Evolutionary conservation across 2,113 vertebrate species (phyloP).

Genomic region (Fulica atra): DNA sequence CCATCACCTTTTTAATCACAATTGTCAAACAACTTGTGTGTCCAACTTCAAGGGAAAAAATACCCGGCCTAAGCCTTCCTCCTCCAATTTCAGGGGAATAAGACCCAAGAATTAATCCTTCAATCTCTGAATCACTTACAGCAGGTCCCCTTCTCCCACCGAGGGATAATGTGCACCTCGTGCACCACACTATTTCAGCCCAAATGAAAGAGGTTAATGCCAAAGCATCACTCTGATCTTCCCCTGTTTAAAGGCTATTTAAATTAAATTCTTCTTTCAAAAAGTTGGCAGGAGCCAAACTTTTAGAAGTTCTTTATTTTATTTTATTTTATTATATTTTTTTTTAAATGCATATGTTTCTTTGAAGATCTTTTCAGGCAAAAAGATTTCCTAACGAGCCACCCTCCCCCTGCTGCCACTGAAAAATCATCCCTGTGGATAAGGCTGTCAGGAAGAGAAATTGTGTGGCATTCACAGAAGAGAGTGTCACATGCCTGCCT

Average conservation of each 20-base stretch:
- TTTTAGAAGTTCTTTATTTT: slow-evolving; percentile 17
- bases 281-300: slow-evolving; percentile 46
- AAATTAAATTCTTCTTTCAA: slow-evolving; percentile 56
- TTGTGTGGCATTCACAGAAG: not conserved
- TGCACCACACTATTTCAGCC: not conserved
- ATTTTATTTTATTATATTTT: not conserved
- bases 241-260: slow-evolving; percentile 46
- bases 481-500: not conserved
- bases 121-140: not conserved
- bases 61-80: not conserved
- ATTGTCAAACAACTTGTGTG: not conserved
- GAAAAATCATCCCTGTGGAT: slow-evolving; percentile 49
- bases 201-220: slow-evolving; percentile 62
- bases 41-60: not conserved
- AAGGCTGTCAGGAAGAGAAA: slow-evolving; percentile 22
- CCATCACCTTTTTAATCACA: not conserved
- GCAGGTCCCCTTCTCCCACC: not conserved
- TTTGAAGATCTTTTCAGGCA: slow-evolving; percentile 56
- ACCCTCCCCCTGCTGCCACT: slow-evolving; percentile 28
- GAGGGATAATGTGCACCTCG: not conserved
- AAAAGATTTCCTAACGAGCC: slow-evolving; percentile 43
- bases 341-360: slow-evolving; percentile 11
- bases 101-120: not conserved
- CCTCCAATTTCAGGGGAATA: not conserved
- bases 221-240: slow-evolving; percentile 63